Evolutionary conservation across 2,888 invertebrate genomes (phyloP).

Genomic region (Stegophylla sp.): DNA sequence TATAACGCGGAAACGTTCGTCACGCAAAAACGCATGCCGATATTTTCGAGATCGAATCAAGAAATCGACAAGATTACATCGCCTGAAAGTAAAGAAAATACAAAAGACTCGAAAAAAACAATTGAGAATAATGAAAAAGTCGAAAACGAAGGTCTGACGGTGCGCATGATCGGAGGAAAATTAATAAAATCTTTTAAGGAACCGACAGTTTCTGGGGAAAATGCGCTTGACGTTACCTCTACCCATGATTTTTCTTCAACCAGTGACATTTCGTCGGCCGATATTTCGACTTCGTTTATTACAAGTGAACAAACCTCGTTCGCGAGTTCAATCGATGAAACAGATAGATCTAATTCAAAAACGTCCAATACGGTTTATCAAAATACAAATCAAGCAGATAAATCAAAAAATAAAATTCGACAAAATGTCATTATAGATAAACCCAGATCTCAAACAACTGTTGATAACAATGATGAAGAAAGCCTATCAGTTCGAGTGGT

Average conservation of each 20-base stretch:
- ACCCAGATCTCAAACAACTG: not conserved
- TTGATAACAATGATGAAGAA: not conserved
- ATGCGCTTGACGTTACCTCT: not conserved
- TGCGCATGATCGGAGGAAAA: conserved; percentile 61
- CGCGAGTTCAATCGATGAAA: too few relatives aligned
- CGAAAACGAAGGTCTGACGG: conserved; percentile 39
- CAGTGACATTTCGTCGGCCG: not conserved
- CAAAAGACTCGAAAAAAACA: not conserved
- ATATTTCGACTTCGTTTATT: not conserved
- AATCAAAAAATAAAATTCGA: not conserved
- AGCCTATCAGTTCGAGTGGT: conserved; percentile 32
- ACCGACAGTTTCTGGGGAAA: not conserved
- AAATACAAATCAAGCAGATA: not conserved
- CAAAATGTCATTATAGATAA: not conserved
- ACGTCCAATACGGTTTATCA: not conserved
- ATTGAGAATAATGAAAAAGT: not conserved
- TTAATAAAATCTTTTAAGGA: conserved; percentile 59
- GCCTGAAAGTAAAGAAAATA: not conserved
- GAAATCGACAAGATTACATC: conserved; percentile 41
- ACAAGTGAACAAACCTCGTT: too few relatives aligned
- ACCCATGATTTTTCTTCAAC: not conserved
- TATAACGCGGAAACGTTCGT: conserved; percentile 17
- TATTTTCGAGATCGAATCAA: conserved; percentile 43
- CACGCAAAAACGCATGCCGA: conserved; percentile 35
- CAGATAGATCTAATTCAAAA: too few relatives aligned